These are phyloP conservation scores for Cheilosia impressa DNA, from an alignment of 2,888 invertebrate genomes.

Conservation along the genomic window DNA sequence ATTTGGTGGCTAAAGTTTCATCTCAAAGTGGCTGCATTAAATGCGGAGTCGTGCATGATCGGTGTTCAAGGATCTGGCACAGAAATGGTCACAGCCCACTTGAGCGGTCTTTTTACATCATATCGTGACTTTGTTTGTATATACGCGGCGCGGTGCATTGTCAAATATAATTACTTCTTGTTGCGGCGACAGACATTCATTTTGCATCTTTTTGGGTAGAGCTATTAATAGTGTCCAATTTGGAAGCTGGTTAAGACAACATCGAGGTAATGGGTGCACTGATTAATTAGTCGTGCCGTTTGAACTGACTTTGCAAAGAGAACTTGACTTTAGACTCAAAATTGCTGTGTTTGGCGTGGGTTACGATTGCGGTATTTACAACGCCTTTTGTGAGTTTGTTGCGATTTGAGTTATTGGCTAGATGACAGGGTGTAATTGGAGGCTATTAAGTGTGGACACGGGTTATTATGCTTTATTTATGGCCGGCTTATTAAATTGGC, in stretches of 20 bases:
- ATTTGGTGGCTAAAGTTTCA: constrained; percentile 12
- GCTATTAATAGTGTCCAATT: constrained; percentile 35
- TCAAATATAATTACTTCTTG: constrained; percentile 44
- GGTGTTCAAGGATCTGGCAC: constrained; percentile 26
- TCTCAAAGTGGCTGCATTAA: not conserved
- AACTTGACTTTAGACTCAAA: constrained; percentile 38
- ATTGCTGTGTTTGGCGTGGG: constrained; percentile 16
- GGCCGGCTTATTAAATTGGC: too few species aligned
- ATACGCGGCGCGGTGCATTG: constrained; percentile 14
- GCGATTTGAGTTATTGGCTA: constrained; percentile 14
- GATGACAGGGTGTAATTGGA: constrained; percentile 28
- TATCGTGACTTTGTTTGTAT: constrained; percentile 34
- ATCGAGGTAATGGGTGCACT: constrained; percentile 28
- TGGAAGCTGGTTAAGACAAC: constrained; percentile 54
- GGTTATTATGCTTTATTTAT: too few species aligned
- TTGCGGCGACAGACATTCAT: constrained; percentile 41
- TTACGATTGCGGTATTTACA: not conserved
- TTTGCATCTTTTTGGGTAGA: constrained; percentile 4
- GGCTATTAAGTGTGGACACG: constrained; percentile 8
- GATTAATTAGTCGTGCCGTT: constrained; percentile 52
- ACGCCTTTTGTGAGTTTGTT: constrained; percentile 3
- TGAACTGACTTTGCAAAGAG: constrained; percentile 28
- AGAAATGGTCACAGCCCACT: constrained; percentile 20
- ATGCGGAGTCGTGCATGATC: constrained; percentile 47
- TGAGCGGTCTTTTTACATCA: constrained; percentile 12